Conservation (phyloP, 2,888 invertebrate species). For the Synergus itoensis region DNA sequence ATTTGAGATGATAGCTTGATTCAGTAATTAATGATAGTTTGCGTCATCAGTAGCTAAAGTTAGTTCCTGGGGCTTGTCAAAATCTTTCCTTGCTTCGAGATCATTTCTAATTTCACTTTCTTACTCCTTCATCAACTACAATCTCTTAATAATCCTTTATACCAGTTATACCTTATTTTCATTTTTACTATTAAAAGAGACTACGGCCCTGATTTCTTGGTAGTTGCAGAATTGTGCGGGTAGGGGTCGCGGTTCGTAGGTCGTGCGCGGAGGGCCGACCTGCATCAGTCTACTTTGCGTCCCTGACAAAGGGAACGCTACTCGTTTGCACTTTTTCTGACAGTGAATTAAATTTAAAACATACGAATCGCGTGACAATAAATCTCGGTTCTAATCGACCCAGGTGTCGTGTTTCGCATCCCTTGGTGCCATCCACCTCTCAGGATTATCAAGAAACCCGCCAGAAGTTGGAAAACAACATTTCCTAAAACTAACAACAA, state of each 20-base stretch:
- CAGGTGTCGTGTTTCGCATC: conserved; percentile 3
- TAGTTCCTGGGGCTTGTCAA: background rate
- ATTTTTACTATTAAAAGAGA: background rate
- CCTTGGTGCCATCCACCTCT: conserved; percentile 16
- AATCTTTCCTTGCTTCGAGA: background rate
- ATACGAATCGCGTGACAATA: conserved; percentile 7
- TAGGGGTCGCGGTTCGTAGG: conserved; percentile 69
- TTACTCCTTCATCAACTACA: background rate
- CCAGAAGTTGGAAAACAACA: background rate
- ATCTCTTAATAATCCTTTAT: background rate
- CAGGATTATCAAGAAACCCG: conserved; percentile 21
- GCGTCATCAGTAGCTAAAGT: background rate
- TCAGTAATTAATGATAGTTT: background rate
- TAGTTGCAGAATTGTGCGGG: conserved; percentile 58
- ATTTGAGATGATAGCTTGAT: background rate
- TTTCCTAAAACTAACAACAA: background rate
- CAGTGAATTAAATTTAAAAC: background rate
- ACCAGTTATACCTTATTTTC: background rate
- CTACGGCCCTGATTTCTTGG: conserved; percentile 58
- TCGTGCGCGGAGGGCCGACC: conserved; percentile 64
- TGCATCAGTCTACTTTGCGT: conserved; percentile 65
- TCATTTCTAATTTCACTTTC: background rate
- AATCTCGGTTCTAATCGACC: background rate
- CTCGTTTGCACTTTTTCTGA: conserved; percentile 50
- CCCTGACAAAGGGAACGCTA: conserved; percentile 66